Percentiles rank a stretch among this genome's conserved stretches.
Evolutionary conservation across 2,888 invertebrate species (phyloP).

Genomic region (Nycteola revayana): DNA sequence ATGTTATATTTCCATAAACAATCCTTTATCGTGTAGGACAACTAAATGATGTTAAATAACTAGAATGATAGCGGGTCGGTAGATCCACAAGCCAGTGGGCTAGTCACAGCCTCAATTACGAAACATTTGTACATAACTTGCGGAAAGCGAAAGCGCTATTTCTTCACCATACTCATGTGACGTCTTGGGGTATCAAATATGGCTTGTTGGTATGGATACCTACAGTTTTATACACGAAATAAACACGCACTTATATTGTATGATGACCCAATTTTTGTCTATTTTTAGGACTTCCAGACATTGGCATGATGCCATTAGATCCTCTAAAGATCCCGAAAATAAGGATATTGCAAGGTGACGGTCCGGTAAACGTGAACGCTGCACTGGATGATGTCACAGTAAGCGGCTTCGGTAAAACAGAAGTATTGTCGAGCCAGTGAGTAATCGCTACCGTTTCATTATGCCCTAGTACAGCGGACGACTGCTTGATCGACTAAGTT

Average conservation of each 20-base stretch:
- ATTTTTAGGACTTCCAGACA: constrained; percentile 76
- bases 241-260: neutral
- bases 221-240: constrained; percentile 7
- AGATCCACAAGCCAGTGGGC: constrained; percentile 55
- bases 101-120: constrained; percentile 75
- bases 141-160: constrained; percentile 79
- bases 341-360: constrained; percentile 85
- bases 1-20: too few relatives aligned
- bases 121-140: constrained; percentile 74
- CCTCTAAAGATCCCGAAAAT: constrained; percentile 84
- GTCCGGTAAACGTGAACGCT: constrained; percentile 86
- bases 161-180: constrained; percentile 67
- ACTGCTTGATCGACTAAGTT: constrained; percentile 67
- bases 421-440: constrained; percentile 84
- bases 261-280: constrained; percentile 1
- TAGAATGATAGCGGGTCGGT: constrained; percentile 33
- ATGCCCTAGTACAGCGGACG: constrained; percentile 53
- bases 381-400: constrained; percentile 85
- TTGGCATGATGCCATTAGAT: constrained; percentile 84
- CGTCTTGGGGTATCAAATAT: constrained; percentile 39
- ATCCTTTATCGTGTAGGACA: neutral
- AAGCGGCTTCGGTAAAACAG: constrained; percentile 83
- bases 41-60: constrained; percentile 17
- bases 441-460: constrained; percentile 45
- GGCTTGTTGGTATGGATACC: constrained; percentile 17